Evolutionary conservation across 2,888 invertebrate genomes (phyloP), one percentile per base, ranked within the genome.

Genomic region (Orthosia gothica): DNA sequence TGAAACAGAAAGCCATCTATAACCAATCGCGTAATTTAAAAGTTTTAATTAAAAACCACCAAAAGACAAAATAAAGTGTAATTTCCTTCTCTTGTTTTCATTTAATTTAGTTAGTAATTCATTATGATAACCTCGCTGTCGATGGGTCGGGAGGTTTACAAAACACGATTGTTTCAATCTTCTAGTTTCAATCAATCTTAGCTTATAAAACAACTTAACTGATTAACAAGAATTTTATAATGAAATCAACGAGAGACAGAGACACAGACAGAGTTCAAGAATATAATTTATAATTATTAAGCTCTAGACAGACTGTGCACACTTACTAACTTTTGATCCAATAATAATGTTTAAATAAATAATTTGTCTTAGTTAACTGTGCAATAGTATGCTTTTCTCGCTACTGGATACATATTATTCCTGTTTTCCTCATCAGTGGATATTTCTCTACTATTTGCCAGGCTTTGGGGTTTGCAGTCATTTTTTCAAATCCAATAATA

Each of bases 181-280:
- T 67, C 66, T 78, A 78, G 72, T 70, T 76, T 45, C 81, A 77
- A 80, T 80, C 76, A 79, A 74, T 79, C 82, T 82, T 67, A 54
- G 64, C 62, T 63, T 59, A 74, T 69, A 73, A 75, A 76, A 52
- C 58, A 64, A 74, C 75, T 74, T 79, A 81, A 57, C 75, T 50
- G 71, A 69, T 74, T 68, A 74, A 70, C 72, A 58, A 66, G 59
- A 70, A 68, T 49, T 74, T 80, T 57, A 57, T 54, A 68, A 65
- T 58, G 16, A 67, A 79, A 68, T 58, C 55, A 55, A 72, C 18
- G 47, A 68, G 68, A 67, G 64, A 70, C n/a, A n/a, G n/a, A n/a
- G n/a, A n/a, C n/a, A n/a, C n/a, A n/a, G n/a, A n/a, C n/a, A n/a
- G n/a, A 45, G 20, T 13, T 26, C n/a, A n/a, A 59, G 32, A 81